Evolutionary conservation across 2,113 vertebrate species (phyloP), one percentile per base, ranked within the genome.

Genomic region (Microtus oregoni): DNA sequence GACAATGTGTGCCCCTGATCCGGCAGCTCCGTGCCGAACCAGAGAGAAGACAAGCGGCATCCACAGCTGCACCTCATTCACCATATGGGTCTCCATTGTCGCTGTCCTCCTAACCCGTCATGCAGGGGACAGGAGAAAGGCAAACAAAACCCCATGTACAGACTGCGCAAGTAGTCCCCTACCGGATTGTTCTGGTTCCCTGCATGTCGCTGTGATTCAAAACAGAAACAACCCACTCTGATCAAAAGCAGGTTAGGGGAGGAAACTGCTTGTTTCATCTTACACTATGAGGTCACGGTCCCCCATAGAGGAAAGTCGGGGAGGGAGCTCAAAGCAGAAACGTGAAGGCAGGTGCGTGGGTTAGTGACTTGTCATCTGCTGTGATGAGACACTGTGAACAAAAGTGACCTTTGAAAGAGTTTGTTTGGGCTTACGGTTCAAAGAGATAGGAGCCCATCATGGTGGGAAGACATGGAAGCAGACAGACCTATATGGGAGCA

Each of bases 61-160:
- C 87, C 52, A 73, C 72, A 58, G 73, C 67, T 50, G 38, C 30
- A 24, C 78, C 44, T 50, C 81, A 7, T 5, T 55, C 61, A 32
- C 83, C 92, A 78, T 8, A 7, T 19, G 68, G n/a, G n/a, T 52
- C 50, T n/a, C 79, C 68, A 50, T 82, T 75, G 35, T 55, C 67
- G 17, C 63, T 77, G n/a, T 58, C n/a, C 32, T 11, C 63, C 86
- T n/a, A 52, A 72, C 26, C 17, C 35, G 20, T 41, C 68, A 75
- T 47, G n/a, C 52, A 73, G 41, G 58, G 9, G 0, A 44, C 26
- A 70, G 58, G 50, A 92, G 24, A 72, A 30, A 92, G 55, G 38
- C 1, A 1, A 0, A 2, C 67, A 61, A n/a, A 55, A 5, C 35
- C 7, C 4, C 22, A 68, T 35, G 1, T 28, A 58, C 1, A 70